Base-by-base conservation (phyloP, 2,797 vertebrate genomes). In the Picus viridis region DNA sequence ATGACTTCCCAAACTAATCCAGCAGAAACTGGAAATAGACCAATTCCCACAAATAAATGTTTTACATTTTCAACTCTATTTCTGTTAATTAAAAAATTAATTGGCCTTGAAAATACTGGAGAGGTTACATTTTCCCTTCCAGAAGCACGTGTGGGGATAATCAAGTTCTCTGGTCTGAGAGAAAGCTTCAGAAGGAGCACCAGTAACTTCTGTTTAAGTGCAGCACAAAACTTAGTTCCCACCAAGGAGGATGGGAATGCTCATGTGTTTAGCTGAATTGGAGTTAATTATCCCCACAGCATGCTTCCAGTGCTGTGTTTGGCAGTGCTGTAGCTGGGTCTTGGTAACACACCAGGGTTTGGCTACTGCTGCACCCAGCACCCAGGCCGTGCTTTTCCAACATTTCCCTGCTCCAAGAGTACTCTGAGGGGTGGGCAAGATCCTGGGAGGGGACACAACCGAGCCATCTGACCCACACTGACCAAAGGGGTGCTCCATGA, bases 71-170 rank as follows among this genome's bases (percentile, higher is more conserved):
- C 94, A 96, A 96, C 91, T 92, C 58, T 64, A 76, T 93, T 94
- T 95, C 62, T 92, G 86, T 95, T 96, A 97, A 97, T 95, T 97
- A 97, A 96, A 97, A 94, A 77, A 94, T 87, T 96, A 97, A 97
- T 96, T 96, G 53, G 71, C 92, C 92, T 93, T 95, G 80, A 96
- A 97, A 97, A 93, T 73, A 53, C 59, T 62, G 83, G 79, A 94
- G 86, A 94, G 63, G 64, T 49, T 49, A 65, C 14, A 6, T 9
- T 18, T 27, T 24, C 12, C 39, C 10, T 13, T 19, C 26, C 3
- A 23, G n/a, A 53, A 79, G 41, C 6, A 1, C n/a, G 59, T 8
- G 17, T 24, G 57, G 53, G 17, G 10, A 64, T 78, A 86, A 86
- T 63, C 5, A 3, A 59, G 0, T 58, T 45, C 72, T 71, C 45